Conservation (phyloP, 2,113 vertebrate species). For the Anser brachyrhynchus region DNA sequence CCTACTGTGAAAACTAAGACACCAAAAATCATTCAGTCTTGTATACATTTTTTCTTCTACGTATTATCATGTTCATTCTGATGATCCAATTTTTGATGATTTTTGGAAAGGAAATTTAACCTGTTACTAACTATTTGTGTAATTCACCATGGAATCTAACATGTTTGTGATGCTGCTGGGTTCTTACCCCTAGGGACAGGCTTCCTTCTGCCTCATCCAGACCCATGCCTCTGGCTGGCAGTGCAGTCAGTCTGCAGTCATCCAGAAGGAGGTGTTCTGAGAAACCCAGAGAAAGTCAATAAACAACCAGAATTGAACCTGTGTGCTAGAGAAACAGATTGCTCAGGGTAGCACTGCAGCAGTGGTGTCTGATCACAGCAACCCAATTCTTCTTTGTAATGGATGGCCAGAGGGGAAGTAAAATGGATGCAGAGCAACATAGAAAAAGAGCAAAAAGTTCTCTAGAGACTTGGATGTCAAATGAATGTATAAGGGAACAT, state of each 20-base stretch:
- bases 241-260: neutral
- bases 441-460: slow-evolving; percentile 28
- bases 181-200: neutral
- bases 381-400: slow-evolving; percentile 16
- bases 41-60: neutral
- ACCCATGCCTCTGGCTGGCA: neutral
- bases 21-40: neutral
- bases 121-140: neutral
- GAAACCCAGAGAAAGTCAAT: neutral
- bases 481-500: neutral
- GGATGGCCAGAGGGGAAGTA: slow-evolving; percentile 11
- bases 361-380: neutral
- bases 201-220: neutral
- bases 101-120: neutral
- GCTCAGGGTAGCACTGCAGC: neutral
- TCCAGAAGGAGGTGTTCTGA: neutral
- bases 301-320: slow-evolving; percentile 12
- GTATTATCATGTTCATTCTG: neutral
- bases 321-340: neutral
- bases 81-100: neutral
- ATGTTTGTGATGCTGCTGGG: neutral
- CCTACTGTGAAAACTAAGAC: neutral
- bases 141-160: neutral
- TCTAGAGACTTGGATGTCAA: neutral
- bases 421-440: slow-evolving; percentile 12